Evolutionary conservation across 2,888 invertebrate genomes (phyloP).

Genomic region (Acleris holmiana): DNA sequence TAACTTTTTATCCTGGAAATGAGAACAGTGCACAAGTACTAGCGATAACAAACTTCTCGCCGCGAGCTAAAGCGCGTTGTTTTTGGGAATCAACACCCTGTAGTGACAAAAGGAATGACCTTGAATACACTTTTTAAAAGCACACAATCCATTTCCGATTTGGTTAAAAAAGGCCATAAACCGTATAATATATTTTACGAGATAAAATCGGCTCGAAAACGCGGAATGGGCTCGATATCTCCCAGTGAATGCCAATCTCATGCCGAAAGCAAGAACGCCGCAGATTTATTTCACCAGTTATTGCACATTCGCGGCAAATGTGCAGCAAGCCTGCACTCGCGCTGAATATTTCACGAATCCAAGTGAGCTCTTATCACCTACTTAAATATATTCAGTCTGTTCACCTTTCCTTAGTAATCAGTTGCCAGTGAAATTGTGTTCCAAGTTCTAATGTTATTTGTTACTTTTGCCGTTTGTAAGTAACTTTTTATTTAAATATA

Average conservation of each 20-base stretch:
- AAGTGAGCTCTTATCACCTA: constrained; percentile 41
- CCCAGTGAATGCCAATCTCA: constrained; percentile 53
- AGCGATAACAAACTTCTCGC: too few species aligned
- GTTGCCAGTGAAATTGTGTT: neutral
- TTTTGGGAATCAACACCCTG: neutral
- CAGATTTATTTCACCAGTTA: constrained; percentile 63
- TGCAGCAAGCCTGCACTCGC: constrained; percentile 55
- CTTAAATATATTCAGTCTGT: constrained; percentile 36
- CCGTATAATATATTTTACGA: constrained; percentile 32
- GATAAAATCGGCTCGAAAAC: constrained; percentile 44
- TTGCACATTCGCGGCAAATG: constrained; percentile 65
- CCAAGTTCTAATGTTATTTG: neutral
- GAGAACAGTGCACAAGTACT: too few species aligned
- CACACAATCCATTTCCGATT: constrained; percentile 35
- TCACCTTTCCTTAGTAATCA: constrained; percentile 10
- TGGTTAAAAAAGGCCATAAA: constrained; percentile 40
- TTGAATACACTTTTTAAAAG: constrained; percentile 6
- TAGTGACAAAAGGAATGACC: neutral
- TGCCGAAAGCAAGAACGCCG: constrained; percentile 52
- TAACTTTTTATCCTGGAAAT: too few species aligned
- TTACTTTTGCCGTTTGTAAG: too few species aligned
- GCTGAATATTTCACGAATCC: constrained; percentile 55
- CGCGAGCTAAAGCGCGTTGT: too few species aligned
- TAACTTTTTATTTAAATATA: too few species aligned
- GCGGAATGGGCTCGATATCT: constrained; percentile 48